A percentile compares a stretch with the other conserved stretches of the same genome.
Conservation (phyloP, 2,797 vertebrate genomes). For the Scyliorhinus canicula region DNA sequence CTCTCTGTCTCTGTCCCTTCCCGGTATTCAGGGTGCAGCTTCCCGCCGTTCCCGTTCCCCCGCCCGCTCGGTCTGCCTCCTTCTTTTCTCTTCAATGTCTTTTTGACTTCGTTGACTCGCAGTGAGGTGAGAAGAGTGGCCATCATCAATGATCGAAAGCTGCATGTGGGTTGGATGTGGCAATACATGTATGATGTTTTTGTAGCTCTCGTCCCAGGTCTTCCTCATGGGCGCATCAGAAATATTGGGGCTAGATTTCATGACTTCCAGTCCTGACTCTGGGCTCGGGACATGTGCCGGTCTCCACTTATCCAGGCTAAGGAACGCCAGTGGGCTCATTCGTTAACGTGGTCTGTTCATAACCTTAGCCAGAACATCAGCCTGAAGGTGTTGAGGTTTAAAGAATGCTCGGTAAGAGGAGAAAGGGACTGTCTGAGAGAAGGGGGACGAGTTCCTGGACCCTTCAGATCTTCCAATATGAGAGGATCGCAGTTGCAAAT, state of each 20-base stretch:
- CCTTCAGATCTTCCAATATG: neutral
- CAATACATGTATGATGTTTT: too few relatives aligned
- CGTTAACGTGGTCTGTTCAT: neutral
- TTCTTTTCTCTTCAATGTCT: neutral
- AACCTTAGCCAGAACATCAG: neutral
- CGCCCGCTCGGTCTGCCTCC: neutral
- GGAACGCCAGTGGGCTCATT: neutral
- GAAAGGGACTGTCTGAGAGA: neutral
- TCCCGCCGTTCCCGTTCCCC: too few relatives aligned
- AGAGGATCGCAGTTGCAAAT: neutral
- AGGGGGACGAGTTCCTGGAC: neutral
- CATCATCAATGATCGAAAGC: neutral
- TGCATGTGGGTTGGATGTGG: neutral
- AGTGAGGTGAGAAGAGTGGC: neutral
- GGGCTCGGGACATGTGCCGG: neutral
- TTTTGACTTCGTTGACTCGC: neutral
- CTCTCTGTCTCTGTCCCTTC: neutral
- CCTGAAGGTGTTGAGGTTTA: neutral
- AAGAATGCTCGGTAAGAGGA: neutral
- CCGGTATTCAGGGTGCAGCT: neutral
- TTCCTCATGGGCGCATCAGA: neutral
- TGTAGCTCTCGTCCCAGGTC: neutral
- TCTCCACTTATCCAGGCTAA: neutral
- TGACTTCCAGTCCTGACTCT: neutral
- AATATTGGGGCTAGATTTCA: neutral